These are phyloP conservation scores for Lasioglossum morio DNA, from an alignment of 2,888 invertebrate genomes.

Conservation along the genomic window DNA sequence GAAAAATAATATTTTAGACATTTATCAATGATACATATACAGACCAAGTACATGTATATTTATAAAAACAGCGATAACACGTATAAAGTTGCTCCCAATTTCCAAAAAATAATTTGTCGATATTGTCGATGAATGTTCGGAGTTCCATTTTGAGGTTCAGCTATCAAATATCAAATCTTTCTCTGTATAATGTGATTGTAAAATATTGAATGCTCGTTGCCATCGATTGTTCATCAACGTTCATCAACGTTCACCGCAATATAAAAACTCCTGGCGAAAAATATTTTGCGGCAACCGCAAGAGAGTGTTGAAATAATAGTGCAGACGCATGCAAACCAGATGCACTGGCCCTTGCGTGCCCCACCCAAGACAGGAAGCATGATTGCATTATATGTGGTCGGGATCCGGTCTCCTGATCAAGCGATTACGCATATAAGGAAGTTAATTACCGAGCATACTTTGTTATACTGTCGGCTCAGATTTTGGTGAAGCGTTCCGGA, in stretches of 20 bases:
- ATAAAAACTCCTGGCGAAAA: neutral
- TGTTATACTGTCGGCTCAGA: neutral
- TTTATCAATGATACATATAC: too few relatives aligned
- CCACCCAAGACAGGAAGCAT: slow-evolving; percentile 53
- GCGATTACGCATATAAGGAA: slow-evolving; percentile 17
- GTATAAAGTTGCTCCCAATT: too few relatives aligned
- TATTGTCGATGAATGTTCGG: neutral
- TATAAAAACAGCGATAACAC: too few relatives aligned
- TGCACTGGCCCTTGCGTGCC: slow-evolving; percentile 50
- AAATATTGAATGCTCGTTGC: neutral
- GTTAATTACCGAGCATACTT: slow-evolving; percentile 27
- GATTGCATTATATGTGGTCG: slow-evolving; percentile 49
- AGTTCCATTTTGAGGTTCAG: neutral
- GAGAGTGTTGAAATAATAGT: slow-evolving; percentile 15
- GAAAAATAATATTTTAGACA: too few relatives aligned
- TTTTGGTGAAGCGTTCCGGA: neutral
- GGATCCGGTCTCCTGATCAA: slow-evolving; percentile 33
- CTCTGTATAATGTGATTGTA: neutral
- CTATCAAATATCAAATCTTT: neutral
- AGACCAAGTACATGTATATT: too few relatives aligned
- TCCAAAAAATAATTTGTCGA: too few relatives aligned
- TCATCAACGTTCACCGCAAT: neutral
- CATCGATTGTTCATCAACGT: neutral
- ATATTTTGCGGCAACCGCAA: slow-evolving; percentile 5
- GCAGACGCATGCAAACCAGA: slow-evolving; percentile 35